Base-by-base conservation (phyloP, 2,888 invertebrate species). In the Dynastes maya region DNA sequence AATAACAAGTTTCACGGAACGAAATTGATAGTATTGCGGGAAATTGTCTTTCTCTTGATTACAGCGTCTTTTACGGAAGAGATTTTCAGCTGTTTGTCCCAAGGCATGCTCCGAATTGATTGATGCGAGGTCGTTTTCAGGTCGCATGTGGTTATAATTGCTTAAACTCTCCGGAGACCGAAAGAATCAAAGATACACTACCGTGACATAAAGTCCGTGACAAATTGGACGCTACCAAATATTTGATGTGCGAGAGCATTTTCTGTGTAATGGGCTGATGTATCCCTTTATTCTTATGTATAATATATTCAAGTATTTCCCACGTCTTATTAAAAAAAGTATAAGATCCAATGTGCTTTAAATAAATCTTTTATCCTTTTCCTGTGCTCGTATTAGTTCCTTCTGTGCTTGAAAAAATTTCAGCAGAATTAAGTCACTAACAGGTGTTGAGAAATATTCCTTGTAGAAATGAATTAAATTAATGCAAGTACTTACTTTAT, bases 81-180 rank as follows among this genome's bases (percentile, higher is more conserved):
- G 80, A 81, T 82, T 82, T 82, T 79, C 80, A 65, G 79, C 81
- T 79, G 80, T 80, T 81, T 81, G 80, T 83, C 86, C 85, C 84
- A 81, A 80, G 84, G 81, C 84, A 83, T 83, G 84, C 82, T 22
- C 45, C 85, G 82, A 82, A 80, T 84, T 89, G 89, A 89, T 89
- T 86, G 88, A 89, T 89, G 87, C 81, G 79, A 83, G 83, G 83
- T 83, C 84, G 83, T 85, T 79, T 81, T 81, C 83, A 87, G 88
- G 88, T 89, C 89, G 85, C 89, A 89, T 89, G 89, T 89, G 89
- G 87, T 88, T 87, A 88, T 89, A 89, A 89, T 89, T 88, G 88
- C 86, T 84, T 87, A 67, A 79, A 85, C 80, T 82, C 87, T 84
- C 86, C 32, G 71, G 86, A 85, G 87, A 83, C 68, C 80, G 74